Evolutionary conservation across 2,888 invertebrate genomes (phyloP).

Genomic region (Cartodere bifasciata): DNA sequence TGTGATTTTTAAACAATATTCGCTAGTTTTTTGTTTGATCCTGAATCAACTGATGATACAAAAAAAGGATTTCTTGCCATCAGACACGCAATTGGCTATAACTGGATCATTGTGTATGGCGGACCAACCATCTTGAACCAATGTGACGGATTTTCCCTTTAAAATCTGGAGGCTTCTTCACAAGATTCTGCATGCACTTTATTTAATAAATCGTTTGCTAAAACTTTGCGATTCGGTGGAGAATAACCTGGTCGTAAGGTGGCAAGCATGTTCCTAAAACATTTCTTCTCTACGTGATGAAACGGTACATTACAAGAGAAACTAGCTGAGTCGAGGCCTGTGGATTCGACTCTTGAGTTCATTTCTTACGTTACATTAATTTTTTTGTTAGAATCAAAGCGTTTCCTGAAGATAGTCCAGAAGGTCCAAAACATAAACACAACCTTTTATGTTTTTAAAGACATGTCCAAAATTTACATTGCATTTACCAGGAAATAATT

Average conservation of each 20-base stretch:
- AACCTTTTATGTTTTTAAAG: too few relatives aligned
- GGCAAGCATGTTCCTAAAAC: conserved; percentile 8
- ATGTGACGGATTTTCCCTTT: conserved; percentile 8
- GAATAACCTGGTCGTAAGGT: conserved; percentile 8
- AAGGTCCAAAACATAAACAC: too few relatives aligned
- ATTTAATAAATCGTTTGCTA: conserved; percentile 8
- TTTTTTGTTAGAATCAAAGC: too few relatives aligned
- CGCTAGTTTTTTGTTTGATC: conserved; percentile 7
- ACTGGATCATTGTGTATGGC: conserved; percentile 8
- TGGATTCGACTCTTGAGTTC: too few relatives aligned
- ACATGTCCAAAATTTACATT: too few relatives aligned
- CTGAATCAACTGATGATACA: conserved; percentile 9
- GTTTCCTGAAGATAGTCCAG: too few relatives aligned
- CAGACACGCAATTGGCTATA: conserved; percentile 7
- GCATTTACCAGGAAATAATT: too few relatives aligned
- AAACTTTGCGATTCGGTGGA: conserved; percentile 7
- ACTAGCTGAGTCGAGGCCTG: too few relatives aligned
- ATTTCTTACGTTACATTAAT: too few relatives aligned
- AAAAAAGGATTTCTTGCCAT: conserved; percentile 7
- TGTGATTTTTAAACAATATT: conserved; percentile 9
- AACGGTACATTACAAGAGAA: conserved; percentile 11
- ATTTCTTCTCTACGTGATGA: conserved; percentile 6
- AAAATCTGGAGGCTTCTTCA: conserved; percentile 6
- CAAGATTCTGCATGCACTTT: conserved; percentile 3
- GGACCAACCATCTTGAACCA: conserved; percentile 10